These are phyloP conservation scores for Chrysolophus pictus DNA, from an alignment of 2,797 vertebrate species.

Conservation along the genomic window DNA sequence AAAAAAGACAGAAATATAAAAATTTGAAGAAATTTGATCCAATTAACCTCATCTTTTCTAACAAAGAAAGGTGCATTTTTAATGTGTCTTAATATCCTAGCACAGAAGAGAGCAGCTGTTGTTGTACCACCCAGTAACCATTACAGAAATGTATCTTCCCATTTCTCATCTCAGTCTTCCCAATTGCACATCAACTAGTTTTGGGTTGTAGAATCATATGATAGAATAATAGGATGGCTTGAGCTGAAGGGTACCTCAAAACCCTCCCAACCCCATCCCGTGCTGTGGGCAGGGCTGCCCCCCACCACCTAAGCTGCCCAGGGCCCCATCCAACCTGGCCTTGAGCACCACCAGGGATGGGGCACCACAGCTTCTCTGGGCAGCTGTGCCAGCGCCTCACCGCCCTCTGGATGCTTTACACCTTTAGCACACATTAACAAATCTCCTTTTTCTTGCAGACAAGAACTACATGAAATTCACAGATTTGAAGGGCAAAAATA, in stretches of 20 bases:
- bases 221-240: neutral
- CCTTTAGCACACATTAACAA: neutral
- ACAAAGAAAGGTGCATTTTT: neutral
- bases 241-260: neutral
- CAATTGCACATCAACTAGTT: neutral
- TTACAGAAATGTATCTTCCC: neutral
- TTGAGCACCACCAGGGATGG: neutral
- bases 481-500: neutral
- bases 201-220: neutral
- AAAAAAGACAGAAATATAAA: neutral
- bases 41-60: neutral
- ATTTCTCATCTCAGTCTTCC: neutral
- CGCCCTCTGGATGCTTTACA: neutral
- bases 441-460: neutral
- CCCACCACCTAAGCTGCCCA: too few relatives aligned
- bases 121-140: neutral
- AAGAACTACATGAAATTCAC: neutral
- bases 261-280: neutral
- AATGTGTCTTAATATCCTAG: neutral
- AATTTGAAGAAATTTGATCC: neutral
- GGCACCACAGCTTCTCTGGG: neutral
- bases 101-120: neutral
- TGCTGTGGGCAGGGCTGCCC: too few relatives aligned
- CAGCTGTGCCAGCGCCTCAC: neutral
- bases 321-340: neutral